Evolutionary conservation across 1,140 invertebrate species (phyloP).

Genomic region (Trichomalopsis sarcophagae): DNA sequence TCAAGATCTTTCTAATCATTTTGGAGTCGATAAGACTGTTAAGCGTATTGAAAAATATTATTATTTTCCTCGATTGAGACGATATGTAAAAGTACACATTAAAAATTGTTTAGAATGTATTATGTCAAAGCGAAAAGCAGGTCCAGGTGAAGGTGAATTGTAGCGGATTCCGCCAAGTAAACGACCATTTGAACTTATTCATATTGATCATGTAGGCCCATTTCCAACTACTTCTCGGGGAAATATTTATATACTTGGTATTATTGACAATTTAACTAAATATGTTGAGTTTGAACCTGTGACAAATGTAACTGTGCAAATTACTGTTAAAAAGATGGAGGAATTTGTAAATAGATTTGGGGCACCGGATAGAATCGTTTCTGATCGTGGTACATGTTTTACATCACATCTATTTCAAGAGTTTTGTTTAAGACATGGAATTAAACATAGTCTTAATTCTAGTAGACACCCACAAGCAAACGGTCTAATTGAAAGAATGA

Average conservation of each 20-base stretch:
- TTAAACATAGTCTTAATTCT: slow-evolving; percentile 28
- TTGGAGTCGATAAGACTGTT: neutral
- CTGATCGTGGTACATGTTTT: slow-evolving; percentile 62
- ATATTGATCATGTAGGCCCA: neutral
- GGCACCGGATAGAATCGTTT: slow-evolving; percentile 37
- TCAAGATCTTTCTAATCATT: neutral
- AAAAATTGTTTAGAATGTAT: neutral
- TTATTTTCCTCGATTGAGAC: slow-evolving; percentile 2
- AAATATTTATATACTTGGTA: slow-evolving; percentile 28
- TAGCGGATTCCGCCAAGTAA: neutral
- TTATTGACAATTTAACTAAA: slow-evolving; percentile 9
- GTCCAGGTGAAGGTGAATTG: neutral
- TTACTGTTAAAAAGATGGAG: slow-evolving; percentile 20
- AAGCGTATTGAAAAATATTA: neutral
- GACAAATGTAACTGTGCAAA: neutral
- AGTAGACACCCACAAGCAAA: slow-evolving; percentile 23
- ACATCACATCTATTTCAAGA: slow-evolving; percentile 56
- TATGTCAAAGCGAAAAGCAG: neutral
- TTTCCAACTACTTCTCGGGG: neutral
- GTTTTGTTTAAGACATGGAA: slow-evolving; percentile 52
- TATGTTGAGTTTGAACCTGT: neutral
- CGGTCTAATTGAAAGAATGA: slow-evolving; percentile 41
- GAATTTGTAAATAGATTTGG: slow-evolving; percentile 47
- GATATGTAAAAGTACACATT: neutral
- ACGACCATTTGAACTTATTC: neutral